Base-by-base conservation (phyloP, 92 coral and sea anemone species). In the Heliopora coerulea region DNA sequence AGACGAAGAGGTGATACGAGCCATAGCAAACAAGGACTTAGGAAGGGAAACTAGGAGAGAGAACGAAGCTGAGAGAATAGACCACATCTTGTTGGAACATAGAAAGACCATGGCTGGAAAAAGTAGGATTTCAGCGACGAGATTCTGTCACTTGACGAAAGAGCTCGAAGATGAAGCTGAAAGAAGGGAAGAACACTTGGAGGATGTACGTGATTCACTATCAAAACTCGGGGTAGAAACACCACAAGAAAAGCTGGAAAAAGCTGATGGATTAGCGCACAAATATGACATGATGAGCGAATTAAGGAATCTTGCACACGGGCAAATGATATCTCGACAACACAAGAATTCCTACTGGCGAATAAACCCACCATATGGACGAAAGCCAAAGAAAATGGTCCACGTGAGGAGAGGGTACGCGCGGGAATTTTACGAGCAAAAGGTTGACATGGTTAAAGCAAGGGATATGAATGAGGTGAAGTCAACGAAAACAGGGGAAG, bases 261-360 rank as follows among this genome's bases (percentile, higher is more conserved):
- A 68, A 76, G 97, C 92, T 14, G 89, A 92, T 44, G 88, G 88
- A 37, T 76, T 92, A 24, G 87, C 89, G 17, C 81, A 79, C 28
- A 90, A 92, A 64, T 92, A 92, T 68, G 89, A 86, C 52, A 80
- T 90, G 79, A 92, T 93, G 10, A 86, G 97, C 9, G 97, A 92
- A 52, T 80, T 92, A 10, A 65, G 97, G 54, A 92, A 92, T 63
- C 74, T 82, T 1, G 88, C 84, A 5, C 97, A 87, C 21, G 86
- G 91, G 28, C 97, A 92, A 34, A 92, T 92, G 97, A 92, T 92
- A 12, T 82, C 96, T 12, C 74, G 97, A 56, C 86, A 84, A 1
- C 88, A 92, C 49, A 92, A 90, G 52, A 87, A 59, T 48, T 87
- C 97, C 8, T 92, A 92, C 46, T 80, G 75, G 50, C 79, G 72